Evolutionary conservation across 2,797 vertebrate species (phyloP).

Genomic region (Sparus aurata): DNA sequence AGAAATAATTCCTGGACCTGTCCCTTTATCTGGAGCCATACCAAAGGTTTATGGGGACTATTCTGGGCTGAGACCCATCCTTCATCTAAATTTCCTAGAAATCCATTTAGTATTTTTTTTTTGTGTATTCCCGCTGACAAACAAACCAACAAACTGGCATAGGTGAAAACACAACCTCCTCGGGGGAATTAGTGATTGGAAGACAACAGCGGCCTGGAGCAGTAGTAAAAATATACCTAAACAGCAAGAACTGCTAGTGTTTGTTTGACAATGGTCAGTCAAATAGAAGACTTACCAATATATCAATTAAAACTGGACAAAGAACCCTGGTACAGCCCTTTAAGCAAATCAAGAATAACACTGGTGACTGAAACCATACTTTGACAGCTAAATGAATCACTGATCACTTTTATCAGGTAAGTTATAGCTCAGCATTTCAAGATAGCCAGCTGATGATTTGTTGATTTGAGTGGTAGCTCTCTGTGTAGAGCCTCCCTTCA

Average conservation of each 20-base stretch:
- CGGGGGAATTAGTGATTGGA: too few relatives aligned
- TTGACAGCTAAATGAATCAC: slow-evolving; percentile 13
- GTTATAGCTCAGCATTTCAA: slow-evolving; percentile 27
- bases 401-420: slow-evolving; percentile 39
- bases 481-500: slow-evolving; percentile 50
- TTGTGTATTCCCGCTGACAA: too few relatives aligned
- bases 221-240: not conserved
- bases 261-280: not conserved
- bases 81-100: too few relatives aligned
- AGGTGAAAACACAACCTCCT: too few relatives aligned
- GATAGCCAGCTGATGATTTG: slow-evolving; percentile 66
- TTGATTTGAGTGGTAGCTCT: slow-evolving; percentile 59
- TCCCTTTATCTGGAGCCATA: too few relatives aligned
- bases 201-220: not conserved
- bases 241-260: not conserved
- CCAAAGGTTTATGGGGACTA: too few relatives aligned
- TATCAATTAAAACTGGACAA: not conserved
- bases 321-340: not conserved
- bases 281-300: not conserved
- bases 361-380: not conserved
- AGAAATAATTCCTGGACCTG: too few relatives aligned
- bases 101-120: too few relatives aligned
- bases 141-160: too few relatives aligned
- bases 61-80: too few relatives aligned
- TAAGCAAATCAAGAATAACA: not conserved